These are phyloP conservation scores for Aelia acuminata DNA, from an alignment of 2,888 invertebrate genomes.

Conservation along the genomic window DNA sequence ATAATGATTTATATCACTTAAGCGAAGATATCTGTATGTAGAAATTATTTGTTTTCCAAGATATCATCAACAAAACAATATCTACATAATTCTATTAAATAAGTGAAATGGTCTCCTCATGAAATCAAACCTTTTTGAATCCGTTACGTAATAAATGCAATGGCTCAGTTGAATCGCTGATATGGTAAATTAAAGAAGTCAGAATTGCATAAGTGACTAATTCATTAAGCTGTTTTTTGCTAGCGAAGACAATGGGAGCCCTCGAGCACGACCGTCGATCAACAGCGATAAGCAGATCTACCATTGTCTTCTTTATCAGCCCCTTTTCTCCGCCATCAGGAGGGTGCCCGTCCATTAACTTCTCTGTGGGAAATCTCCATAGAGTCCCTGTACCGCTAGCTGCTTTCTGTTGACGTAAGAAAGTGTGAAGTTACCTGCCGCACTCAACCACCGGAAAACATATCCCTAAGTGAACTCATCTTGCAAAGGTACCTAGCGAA, in stretches of 20 bases:
- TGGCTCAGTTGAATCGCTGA: conserved; percentile 1
- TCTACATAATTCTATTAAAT: no score
- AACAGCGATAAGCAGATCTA: neutral
- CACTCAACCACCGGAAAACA: conserved; percentile 3
- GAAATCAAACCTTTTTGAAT: neutral
- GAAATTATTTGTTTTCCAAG: no score
- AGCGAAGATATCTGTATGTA: no score
- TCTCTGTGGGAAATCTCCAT: conserved; percentile 19
- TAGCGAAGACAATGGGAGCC: neutral
- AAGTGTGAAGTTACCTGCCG: neutral
- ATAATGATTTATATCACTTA: no score
- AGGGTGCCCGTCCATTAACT: conserved; percentile 14
- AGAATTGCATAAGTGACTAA: conserved; percentile 25
- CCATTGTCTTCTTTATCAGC: conserved; percentile 37
- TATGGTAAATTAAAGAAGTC: conserved; percentile 15
- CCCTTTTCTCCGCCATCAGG: conserved; percentile 43
- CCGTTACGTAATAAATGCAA: neutral
- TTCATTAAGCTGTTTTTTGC: neutral
- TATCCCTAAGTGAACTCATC: neutral
- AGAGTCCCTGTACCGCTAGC: neutral
- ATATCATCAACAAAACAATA: no score
- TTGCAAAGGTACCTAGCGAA: neutral
- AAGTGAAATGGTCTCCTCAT: no score
- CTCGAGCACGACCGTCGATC: neutral
- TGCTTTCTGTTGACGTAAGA: conserved; percentile 29